phyloP scores from a whole-genome alignment of 2,113 vertebrate genomes.

The Melanotaenia duboulayi region DNA sequence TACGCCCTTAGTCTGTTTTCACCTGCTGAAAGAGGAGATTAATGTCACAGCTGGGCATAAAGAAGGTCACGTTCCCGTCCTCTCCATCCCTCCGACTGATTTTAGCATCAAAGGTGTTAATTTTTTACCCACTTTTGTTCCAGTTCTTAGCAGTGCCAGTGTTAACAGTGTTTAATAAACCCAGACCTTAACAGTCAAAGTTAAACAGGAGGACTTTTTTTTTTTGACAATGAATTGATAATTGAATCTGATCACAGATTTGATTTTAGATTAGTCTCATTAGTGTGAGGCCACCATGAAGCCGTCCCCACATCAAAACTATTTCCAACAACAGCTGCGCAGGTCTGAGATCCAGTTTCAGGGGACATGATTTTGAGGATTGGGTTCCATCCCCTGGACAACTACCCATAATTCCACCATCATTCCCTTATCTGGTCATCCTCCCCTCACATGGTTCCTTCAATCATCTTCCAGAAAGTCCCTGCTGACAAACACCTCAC shows the following conservation, averaged over 20 bases:
- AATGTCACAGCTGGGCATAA: constrained; percentile 4
- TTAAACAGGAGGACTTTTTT: too few species aligned
- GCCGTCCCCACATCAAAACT: constrained; percentile 48
- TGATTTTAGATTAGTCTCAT: constrained; percentile 33
- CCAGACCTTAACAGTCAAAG: too few species aligned
- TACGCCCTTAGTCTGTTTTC: constrained; percentile 50
- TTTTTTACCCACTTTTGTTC: constrained; percentile 15
- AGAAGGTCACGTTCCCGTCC: constrained; percentile 22
- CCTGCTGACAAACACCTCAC: constrained; percentile 38
- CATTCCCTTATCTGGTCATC: constrained; percentile 77
- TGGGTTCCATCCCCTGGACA: constrained; percentile 81
- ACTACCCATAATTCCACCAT: constrained; percentile 70
- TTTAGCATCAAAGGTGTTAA: neutral
- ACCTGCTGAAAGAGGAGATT: constrained; percentile 28
- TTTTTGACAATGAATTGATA: neutral
- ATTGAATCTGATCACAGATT: constrained; percentile 17
- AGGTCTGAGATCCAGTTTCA: constrained; percentile 77
- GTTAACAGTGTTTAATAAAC: too few species aligned
- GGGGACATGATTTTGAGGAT: constrained; percentile 60
- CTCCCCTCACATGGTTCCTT: constrained; percentile 62
- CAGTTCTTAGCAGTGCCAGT: neutral
- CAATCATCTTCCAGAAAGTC: constrained; percentile 41
- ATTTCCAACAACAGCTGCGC: constrained; percentile 85
- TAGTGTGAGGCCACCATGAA: constrained; percentile 34
- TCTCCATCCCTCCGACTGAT: neutral